phyloP scores from a whole-genome alignment of 1,140 invertebrate genomes.

The Acromyrmex charruanus region DNA sequence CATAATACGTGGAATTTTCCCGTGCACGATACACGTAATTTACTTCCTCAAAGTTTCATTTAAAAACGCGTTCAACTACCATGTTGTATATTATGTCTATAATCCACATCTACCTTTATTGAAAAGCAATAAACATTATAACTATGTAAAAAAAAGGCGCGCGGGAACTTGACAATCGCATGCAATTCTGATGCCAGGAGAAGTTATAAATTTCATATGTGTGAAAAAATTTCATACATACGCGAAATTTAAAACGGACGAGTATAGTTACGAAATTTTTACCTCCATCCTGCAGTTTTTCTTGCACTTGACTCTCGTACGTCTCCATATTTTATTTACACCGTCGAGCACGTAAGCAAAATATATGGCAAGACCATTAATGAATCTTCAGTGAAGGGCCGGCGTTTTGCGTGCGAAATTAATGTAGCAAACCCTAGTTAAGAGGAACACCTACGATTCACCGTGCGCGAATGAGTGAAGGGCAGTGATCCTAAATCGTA shows the following conservation, averaged over 20 bases:
- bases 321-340: conserved; percentile 77
- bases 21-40: not conserved
- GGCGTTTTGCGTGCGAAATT: conserved; percentile 17
- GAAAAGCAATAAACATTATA: not conserved
- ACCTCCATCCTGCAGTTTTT: conserved; percentile 79
- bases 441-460: conserved; percentile 16
- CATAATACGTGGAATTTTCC: not conserved
- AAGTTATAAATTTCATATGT: not conserved
- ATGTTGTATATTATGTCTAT: conserved; percentile 7
- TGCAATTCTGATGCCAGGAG: conserved; percentile 25
- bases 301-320: conserved; percentile 68
- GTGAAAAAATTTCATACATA: not conserved
- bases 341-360: conserved; percentile 1
- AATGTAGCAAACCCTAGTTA: not conserved
- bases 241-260: conserved; percentile 23
- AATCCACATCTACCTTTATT: not conserved
- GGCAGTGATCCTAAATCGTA: conserved; percentile 41
- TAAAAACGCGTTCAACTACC: conserved; percentile 32
- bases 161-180: not conserved
- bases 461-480: conserved; percentile 27
- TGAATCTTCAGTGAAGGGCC: not conserved
- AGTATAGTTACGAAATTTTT: conserved; percentile 63
- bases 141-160: not conserved
- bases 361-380: not conserved
- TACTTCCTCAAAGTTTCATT: not conserved